Evolutionary conservation across 2,113 vertebrate genomes (phyloP).

Genomic region (Hydropotes inermis): DNA sequence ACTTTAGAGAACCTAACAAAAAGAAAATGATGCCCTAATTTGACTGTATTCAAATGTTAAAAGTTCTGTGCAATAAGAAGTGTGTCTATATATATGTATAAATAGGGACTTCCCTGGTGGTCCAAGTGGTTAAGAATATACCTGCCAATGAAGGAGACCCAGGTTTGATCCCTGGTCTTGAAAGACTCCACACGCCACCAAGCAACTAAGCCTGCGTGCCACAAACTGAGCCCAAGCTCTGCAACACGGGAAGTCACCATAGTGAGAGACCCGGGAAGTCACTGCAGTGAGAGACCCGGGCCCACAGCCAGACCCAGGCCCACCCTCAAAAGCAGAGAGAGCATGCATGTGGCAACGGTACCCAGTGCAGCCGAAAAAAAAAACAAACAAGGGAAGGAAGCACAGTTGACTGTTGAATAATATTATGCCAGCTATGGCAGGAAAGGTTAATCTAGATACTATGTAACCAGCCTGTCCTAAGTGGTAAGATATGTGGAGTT

Average conservation of each 20-base stretch:
- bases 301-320: not conserved
- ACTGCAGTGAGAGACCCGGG: not conserved
- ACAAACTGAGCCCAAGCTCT: not conserved
- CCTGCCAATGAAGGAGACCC: not conserved
- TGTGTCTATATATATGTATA: not conserved
- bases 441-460: not conserved
- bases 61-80: not conserved
- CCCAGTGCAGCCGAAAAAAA: not conserved
- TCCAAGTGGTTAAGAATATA: not conserved
- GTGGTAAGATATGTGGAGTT: not conserved
- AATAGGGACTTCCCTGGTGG: not conserved
- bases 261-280: not conserved
- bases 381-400: not conserved
- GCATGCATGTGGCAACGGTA: not conserved
- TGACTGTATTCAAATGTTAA: not conserved
- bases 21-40: not conserved
- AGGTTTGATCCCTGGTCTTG: not conserved
- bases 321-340: not conserved
- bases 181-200: not conserved
- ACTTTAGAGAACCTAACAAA: not conserved
- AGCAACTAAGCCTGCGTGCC: not conserved
- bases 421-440: not conserved
- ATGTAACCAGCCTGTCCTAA: not conserved
- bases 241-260: not conserved
- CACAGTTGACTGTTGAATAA: not conserved